phyloP scores from a whole-genome alignment of 2,113 vertebrate genomes.

The Poeciliopsis prolifica region DNA sequence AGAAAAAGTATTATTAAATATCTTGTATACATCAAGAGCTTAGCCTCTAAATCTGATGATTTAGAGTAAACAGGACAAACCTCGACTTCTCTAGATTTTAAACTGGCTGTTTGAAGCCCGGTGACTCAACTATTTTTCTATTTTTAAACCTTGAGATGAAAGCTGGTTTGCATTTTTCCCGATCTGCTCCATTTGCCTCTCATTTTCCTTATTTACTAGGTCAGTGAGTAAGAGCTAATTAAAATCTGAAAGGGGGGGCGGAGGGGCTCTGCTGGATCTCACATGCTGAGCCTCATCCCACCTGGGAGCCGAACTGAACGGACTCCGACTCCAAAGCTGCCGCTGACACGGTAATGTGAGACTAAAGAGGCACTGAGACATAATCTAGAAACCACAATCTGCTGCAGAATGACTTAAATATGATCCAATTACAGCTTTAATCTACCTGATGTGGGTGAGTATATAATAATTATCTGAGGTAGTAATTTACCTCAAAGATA shows the following conservation, averaged over 20 bases:
- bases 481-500: conserved; percentile 20
- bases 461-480: conserved; percentile 6
- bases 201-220: conserved; percentile 38
- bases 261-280: conserved; percentile 6
- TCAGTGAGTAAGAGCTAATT: conserved; percentile 55
- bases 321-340: conserved; percentile 28
- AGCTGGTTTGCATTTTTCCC: conserved; percentile 23
- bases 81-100: neutral
- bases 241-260: conserved; percentile 32
- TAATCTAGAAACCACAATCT: neutral
- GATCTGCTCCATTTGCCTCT: conserved; percentile 20
- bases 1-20: neutral
- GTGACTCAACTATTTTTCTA: conserved; percentile 44
- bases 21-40: neutral
- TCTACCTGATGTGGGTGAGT: conserved; percentile 3
- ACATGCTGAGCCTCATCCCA: conserved; percentile 36
- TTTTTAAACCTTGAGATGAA: conserved; percentile 48
- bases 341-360: neutral
- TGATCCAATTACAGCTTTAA: neutral
- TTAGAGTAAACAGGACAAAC: neutral
- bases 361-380: neutral
- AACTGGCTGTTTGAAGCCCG: conserved; percentile 17
- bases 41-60: neutral
- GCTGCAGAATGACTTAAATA: neutral
- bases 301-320: conserved; percentile 49